Conservation (phyloP, 2,888 invertebrate species). For the Drosophila hamatofila region DNA sequence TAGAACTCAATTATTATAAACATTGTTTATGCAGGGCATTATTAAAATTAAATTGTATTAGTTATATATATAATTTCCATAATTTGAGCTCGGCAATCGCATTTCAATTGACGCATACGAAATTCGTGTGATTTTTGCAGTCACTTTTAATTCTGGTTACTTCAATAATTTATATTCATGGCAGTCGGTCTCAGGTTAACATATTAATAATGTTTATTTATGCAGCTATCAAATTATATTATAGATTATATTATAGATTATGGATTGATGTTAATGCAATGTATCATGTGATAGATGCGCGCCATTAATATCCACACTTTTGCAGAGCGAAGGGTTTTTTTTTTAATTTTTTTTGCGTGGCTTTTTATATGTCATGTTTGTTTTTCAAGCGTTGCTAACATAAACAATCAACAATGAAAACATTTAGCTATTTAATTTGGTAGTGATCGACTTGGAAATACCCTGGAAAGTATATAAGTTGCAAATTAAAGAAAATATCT, state of each 20-base stretch:
- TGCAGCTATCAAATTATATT: constrained; percentile 26
- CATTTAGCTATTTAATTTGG: not conserved
- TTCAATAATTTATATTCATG: constrained; percentile 41
- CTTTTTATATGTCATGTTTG: constrained; percentile 23
- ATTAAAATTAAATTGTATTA: constrained; percentile 9
- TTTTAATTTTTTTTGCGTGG: not conserved
- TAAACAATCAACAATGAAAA: constrained; percentile 27
- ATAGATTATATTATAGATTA: constrained; percentile 22
- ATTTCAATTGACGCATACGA: constrained; percentile 22
- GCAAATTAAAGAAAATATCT: too few relatives aligned
- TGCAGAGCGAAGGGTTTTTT: not conserved
- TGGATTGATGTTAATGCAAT: constrained; percentile 22
- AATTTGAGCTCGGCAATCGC: constrained; percentile 31
- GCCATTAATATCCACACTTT: constrained; percentile 13
- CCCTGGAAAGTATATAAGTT: not conserved
- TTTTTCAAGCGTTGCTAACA: constrained; percentile 18
- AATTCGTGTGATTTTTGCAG: constrained; percentile 11
- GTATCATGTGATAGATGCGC: constrained; percentile 16
- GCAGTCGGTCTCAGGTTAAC: constrained; percentile 19
- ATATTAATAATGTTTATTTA: constrained; percentile 39
- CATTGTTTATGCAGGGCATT: constrained; percentile 14
- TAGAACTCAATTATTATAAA: constrained; percentile 8
- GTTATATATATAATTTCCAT: constrained; percentile 11
- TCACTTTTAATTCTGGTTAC: constrained; percentile 16
- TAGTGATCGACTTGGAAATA: not conserved